Percentiles rank a stretch among this genome's conserved stretches.
phyloP scores from a whole-genome alignment of 2,113 vertebrate species.

The Pteronura brasiliensis region DNA sequence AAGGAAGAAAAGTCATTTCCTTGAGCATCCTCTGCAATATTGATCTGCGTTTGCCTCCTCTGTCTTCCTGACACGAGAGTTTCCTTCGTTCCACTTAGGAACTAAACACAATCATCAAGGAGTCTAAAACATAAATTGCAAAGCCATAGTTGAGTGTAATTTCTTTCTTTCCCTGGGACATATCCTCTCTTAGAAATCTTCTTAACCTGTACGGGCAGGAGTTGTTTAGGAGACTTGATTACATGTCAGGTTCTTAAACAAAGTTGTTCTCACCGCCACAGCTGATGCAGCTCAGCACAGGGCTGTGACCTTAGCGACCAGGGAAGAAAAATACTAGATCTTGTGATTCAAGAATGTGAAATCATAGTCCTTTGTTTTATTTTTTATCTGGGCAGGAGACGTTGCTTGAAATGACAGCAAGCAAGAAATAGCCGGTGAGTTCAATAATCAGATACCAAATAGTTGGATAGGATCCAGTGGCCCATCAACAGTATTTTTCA shows the following conservation, averaged over 20 bases:
- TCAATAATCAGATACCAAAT: not conserved
- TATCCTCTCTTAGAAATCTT: slow-evolving; percentile 74
- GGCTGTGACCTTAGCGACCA: not conserved
- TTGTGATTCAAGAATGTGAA: not conserved
- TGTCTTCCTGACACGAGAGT: slow-evolving; percentile 72
- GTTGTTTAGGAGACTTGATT: slow-evolving; percentile 65
- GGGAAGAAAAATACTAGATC: slow-evolving; percentile 18
- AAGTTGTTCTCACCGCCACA: slow-evolving; percentile 58
- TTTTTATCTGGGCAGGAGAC: not conserved
- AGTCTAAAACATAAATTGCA: slow-evolving; percentile 69
- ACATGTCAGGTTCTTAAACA: slow-evolving; percentile 52
- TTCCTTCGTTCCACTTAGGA: slow-evolving; percentile 72
- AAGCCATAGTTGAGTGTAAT: slow-evolving; percentile 54
- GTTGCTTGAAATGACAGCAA: not conserved
- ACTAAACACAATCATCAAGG: slow-evolving; percentile 75
- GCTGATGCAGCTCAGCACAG: not conserved
- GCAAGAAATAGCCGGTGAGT: not conserved
- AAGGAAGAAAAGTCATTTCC: slow-evolving; percentile 66
- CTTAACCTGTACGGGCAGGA: slow-evolving; percentile 62
- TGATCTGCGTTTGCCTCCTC: slow-evolving; percentile 37
- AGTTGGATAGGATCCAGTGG: not conserved
- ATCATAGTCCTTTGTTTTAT: not conserved
- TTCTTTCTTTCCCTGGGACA: slow-evolving; percentile 74
- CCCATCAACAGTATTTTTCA: not conserved
- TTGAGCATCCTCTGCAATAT: slow-evolving; percentile 34